Conservation (phyloP, 2,797 vertebrate species). For the Eidolon dupreanum region DNA sequence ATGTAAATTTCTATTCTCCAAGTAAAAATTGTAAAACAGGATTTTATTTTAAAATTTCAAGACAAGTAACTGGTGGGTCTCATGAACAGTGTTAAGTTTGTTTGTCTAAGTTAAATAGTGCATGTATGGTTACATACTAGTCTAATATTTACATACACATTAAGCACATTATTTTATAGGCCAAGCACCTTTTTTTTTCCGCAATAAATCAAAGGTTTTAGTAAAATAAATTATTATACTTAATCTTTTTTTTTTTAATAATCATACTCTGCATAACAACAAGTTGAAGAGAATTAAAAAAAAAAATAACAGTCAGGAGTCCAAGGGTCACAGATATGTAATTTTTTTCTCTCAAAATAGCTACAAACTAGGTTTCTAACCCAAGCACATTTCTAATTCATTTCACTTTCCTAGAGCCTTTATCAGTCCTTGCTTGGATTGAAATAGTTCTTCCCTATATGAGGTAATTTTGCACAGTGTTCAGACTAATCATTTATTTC, state of each 20-base stretch:
- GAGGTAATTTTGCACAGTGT: neutral
- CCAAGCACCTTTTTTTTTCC: neutral
- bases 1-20: neutral
- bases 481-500: neutral
- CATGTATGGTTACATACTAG: neutral
- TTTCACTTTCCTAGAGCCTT: neutral
- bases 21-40: neutral
- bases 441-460: neutral
- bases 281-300: neutral
- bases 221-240: neutral
- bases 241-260: neutral
- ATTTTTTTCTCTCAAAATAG: neutral
- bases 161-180: neutral
- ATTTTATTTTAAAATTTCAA: neutral
- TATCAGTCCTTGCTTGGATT: neutral
- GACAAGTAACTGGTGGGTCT: neutral
- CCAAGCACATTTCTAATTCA: neutral
- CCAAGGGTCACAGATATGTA: neutral
- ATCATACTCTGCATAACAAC: neutral
- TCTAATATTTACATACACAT: neutral
- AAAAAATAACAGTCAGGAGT: neutral
- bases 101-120: neutral
- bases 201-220: neutral
- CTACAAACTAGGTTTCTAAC: neutral
- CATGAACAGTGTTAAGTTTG: neutral